phyloP scores from a whole-genome alignment of 2,797 vertebrate genomes.

The Acanthis flammea region DNA sequence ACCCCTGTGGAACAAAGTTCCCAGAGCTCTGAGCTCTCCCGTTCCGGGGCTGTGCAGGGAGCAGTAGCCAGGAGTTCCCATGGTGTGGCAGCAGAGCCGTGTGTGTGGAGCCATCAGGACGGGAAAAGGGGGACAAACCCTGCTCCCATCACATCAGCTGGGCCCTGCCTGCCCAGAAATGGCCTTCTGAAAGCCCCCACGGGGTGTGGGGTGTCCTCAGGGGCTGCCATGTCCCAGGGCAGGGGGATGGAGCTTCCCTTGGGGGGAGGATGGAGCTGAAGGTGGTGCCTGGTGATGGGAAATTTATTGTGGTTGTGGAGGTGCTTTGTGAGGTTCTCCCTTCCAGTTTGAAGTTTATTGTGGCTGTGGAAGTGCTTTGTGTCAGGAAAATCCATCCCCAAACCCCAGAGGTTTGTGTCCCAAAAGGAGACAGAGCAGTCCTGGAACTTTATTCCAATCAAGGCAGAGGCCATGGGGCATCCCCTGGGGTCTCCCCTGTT shows the following conservation, averaged over 20 bases:
- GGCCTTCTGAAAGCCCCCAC: not conserved
- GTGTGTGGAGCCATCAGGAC: not conserved
- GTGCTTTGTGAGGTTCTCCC: accelerated
- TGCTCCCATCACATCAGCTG: not conserved
- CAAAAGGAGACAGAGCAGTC: too few species aligned
- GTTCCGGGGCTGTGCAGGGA: not conserved
- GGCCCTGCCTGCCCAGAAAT: not conserved
- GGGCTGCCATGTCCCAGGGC: not conserved
- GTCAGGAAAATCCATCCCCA: too few species aligned
- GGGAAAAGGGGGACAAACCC: not conserved
- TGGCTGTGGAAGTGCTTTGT: too few species aligned
- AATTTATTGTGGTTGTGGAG: accelerated
- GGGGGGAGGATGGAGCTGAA: accelerated
- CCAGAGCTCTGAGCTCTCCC: not conserved
- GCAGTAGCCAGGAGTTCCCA: constrained; percentile 86
- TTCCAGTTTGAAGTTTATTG: too few species aligned
- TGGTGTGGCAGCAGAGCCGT: constrained; percentile 91
- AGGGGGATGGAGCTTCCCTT: accelerated
- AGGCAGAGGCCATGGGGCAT: too few species aligned
- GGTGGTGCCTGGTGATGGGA: not conserved
- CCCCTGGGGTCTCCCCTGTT: too few species aligned
- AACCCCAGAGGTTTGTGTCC: too few species aligned
- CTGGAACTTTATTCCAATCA: too few species aligned
- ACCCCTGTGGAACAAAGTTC: not conserved
- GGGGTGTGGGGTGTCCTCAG: accelerated